Conservation (phyloP, 2,797 vertebrate species). For the Philypnodon macrostomus region DNA sequence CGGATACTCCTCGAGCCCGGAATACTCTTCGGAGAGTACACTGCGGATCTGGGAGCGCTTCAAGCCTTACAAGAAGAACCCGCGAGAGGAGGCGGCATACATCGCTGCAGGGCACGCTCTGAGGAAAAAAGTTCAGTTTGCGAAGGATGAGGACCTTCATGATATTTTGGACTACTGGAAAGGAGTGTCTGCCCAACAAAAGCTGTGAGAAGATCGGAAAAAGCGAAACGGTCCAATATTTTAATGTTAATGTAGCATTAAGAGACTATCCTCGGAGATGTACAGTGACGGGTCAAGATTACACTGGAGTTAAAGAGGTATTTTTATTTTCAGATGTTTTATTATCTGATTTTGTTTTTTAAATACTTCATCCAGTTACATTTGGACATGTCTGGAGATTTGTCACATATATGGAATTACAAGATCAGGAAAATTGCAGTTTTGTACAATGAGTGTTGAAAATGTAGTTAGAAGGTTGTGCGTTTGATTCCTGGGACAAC, state of each 20-base stretch:
- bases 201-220: slow-evolving; percentile 82
- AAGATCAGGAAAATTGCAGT: too few species aligned
- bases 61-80: slow-evolving; percentile 96
- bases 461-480: too few species aligned
- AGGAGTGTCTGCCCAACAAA: slow-evolving; percentile 98
- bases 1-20: slow-evolving; percentile 97
- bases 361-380: slow-evolving; percentile 30
- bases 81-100: slow-evolving; percentile 91
- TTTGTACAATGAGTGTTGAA: too few species aligned
- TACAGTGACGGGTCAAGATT: slow-evolving; percentile 25
- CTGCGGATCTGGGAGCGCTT: slow-evolving; percentile 99
- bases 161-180: slow-evolving; percentile 99
- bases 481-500: too few species aligned
- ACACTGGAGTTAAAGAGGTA: slow-evolving; percentile 23
- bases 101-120: slow-evolving; percentile 96
- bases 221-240: slow-evolving; percentile 23
- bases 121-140: slow-evolving; percentile 98
- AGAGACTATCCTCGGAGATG: slow-evolving; percentile 39
- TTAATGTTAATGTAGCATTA: slow-evolving; percentile 66
- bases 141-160: slow-evolving; percentile 98
- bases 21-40: slow-evolving; percentile 96
- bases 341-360: slow-evolving; percentile 8
- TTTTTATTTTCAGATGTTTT: slow-evolving; percentile 28
- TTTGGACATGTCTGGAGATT: slow-evolving; percentile 30
- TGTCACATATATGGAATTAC: slow-evolving; percentile 15